phyloP scores from a whole-genome alignment of 1,140 invertebrate genomes.

The Globodera rostochiensis region DNA sequence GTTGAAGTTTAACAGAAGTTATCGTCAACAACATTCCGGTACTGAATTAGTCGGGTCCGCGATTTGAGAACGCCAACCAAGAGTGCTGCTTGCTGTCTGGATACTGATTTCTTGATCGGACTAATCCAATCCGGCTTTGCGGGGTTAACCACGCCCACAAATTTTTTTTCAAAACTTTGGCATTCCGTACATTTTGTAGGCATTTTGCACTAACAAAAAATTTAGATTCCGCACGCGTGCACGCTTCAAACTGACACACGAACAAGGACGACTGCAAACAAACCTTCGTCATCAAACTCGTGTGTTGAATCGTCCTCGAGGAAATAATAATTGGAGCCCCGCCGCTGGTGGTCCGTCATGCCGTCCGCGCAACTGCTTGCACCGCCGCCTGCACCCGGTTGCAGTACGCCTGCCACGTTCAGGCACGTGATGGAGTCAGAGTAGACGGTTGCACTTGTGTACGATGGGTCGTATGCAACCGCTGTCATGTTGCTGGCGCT shows the following conservation, averaged over 20 bases:
- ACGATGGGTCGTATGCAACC: constrained; percentile 51
- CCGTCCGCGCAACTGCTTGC: constrained; percentile 3
- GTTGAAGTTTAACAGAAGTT: no score
- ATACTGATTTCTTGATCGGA: neutral
- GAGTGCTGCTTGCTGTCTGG: no score
- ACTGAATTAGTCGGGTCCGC: no score
- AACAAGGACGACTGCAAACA: constrained; percentile 39
- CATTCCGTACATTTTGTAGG: neutral
- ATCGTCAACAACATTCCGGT: no score
- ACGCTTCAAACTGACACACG: neutral
- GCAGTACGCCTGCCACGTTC: constrained; percentile 14
- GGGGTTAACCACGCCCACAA: no score
- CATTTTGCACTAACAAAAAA: neutral
- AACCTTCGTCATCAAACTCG: constrained; percentile 62
- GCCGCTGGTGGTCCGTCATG: constrained; percentile 25
- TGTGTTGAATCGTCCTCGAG: constrained; percentile 62
- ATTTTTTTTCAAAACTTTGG: neutral
- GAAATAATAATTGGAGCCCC: constrained; percentile 59
- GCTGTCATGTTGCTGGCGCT: constrained; percentile 33
- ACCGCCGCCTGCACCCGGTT: constrained; percentile 14
- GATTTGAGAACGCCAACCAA: no score
- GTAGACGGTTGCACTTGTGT: constrained; percentile 61
- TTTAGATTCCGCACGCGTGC: neutral
- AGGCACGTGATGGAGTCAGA: constrained; percentile 44
- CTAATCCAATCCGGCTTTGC: neutral